Percentiles rank a stretch among this genome's conserved stretches.
Evolutionary conservation across 2,113 vertebrate species (phyloP).

Genomic region (Caranx melampygus): DNA sequence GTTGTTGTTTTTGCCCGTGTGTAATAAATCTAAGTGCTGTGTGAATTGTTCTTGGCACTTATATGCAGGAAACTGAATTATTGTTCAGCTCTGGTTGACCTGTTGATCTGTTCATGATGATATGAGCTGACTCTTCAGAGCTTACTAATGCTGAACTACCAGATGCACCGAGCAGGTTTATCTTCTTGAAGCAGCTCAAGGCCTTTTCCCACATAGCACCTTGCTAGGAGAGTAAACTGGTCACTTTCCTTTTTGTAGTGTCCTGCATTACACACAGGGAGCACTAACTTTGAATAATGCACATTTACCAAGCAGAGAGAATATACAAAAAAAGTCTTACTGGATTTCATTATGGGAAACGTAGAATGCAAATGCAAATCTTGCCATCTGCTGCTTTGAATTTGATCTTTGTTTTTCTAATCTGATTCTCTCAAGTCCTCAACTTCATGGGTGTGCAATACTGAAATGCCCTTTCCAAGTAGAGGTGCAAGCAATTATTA

Average conservation of each 20-base stretch:
- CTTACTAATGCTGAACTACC: not conserved
- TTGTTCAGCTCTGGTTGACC: conserved; percentile 9
- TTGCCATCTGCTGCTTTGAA: not conserved
- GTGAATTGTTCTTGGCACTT: not conserved
- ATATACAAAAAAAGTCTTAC: too few relatives aligned
- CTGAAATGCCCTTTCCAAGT: too few relatives aligned
- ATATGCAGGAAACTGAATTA: not conserved
- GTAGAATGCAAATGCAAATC: too few relatives aligned
- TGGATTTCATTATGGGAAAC: too few relatives aligned
- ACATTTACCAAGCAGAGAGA: too few relatives aligned
- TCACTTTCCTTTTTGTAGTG: not conserved
- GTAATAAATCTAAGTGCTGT: not conserved
- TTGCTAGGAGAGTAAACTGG: not conserved
- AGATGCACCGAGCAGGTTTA: not conserved
- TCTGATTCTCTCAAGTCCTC: too few relatives aligned
- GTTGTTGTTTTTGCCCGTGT: conserved; percentile 1
- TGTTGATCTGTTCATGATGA: conserved; percentile 16
- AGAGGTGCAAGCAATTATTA: too few relatives aligned
- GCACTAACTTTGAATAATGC: too few relatives aligned
- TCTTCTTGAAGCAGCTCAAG: not conserved
- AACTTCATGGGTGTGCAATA: too few relatives aligned
- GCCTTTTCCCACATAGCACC: not conserved
- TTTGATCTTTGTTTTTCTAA: not conserved
- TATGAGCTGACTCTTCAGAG: not conserved
- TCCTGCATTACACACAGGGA: too few relatives aligned